phyloP scores from a whole-genome alignment of 2,113 vertebrate genomes.

The Crotalus tigris region DNA sequence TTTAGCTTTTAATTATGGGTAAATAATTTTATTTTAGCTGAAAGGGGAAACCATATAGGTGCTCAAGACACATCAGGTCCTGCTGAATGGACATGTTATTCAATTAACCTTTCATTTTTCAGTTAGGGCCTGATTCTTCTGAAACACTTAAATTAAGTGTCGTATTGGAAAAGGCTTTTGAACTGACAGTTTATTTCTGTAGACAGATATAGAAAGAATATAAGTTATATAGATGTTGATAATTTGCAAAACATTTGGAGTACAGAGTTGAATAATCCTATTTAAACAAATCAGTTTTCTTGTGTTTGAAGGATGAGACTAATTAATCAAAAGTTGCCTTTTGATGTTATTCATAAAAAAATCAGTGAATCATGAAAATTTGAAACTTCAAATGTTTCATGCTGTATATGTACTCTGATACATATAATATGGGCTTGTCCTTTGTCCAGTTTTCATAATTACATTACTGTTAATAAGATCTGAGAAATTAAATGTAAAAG shows the following conservation, averaged over 20 bases:
- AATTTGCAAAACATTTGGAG: background rate
- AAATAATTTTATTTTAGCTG: too few relatives aligned
- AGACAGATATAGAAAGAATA: background rate
- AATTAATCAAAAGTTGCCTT: background rate
- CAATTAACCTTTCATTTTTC: background rate
- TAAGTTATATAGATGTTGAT: background rate
- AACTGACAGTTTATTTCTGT: background rate
- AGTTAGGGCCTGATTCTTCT: background rate
- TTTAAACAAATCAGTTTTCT: background rate
- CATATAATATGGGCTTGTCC: background rate
- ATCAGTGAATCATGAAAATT: background rate
- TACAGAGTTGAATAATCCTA: background rate
- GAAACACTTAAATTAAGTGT: background rate
- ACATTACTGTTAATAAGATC: background rate
- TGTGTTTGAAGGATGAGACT: background rate
- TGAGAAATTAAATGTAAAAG: background rate
- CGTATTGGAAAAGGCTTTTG: background rate
- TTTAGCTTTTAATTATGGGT: too few relatives aligned
- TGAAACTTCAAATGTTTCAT: background rate
- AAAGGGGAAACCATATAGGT: too few relatives aligned
- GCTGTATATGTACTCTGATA: background rate
- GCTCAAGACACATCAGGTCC: too few relatives aligned
- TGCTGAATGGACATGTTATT: too few relatives aligned
- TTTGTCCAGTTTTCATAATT: background rate
- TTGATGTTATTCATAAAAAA: background rate